Evolutionary conservation across 1,140 invertebrate species (phyloP).

Genomic region (Drosophila subobscura): DNA sequence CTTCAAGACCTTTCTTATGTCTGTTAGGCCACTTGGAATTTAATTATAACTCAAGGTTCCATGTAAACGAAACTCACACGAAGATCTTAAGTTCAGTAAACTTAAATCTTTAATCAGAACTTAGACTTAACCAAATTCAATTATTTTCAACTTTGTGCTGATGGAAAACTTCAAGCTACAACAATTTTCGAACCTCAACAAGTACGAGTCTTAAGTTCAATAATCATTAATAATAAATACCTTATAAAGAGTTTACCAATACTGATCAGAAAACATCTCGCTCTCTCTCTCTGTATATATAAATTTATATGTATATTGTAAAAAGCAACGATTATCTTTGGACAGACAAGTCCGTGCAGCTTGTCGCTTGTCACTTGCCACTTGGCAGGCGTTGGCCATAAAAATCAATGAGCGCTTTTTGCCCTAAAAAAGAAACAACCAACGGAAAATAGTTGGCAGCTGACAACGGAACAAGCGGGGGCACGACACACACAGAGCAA

Average conservation of each 20-base stretch:
- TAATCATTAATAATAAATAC: constrained; percentile 6
- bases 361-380: constrained; percentile 55
- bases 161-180: background rate
- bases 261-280: constrained; percentile 8
- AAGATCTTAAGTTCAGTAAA: no score
- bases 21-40: background rate
- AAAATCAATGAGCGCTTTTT: constrained; percentile 74
- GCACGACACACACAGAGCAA: constrained; percentile 33
- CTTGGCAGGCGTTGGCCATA: constrained; percentile 68
- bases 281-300: background rate
- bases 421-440: constrained; percentile 8
- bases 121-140: no score
- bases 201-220: background rate
- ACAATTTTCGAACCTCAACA: background rate
- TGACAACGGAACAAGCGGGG: constrained; percentile 41
- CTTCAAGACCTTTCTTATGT: background rate
- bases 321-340: constrained; percentile 40
- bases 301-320: no score
- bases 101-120: no score
- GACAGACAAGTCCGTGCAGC: constrained; percentile 42
- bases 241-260: constrained; percentile 24
- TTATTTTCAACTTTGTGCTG: no score
- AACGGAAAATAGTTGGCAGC: constrained; percentile 60
- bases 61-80: no score
- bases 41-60: background rate